A percentile compares a stretch with the other conserved stretches of the same genome.
phyloP scores from a whole-genome alignment of 1,140 invertebrate species.

The Wiebesia pumilae region DNA sequence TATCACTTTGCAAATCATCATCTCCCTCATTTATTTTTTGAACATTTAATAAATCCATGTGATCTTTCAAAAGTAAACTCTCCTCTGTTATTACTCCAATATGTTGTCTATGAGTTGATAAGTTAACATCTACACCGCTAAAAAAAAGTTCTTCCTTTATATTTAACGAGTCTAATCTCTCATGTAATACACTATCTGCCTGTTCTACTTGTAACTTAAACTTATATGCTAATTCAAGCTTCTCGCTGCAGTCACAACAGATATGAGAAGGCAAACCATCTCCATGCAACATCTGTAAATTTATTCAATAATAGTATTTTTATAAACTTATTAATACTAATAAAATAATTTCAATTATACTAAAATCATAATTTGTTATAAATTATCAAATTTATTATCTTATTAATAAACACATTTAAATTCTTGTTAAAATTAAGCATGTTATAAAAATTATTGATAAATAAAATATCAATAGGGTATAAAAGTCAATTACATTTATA shows the following conservation, averaged over 20 bases:
- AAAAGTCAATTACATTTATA: too few relatives aligned
- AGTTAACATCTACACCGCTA: slow-evolving; percentile 69
- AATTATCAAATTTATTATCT: too few relatives aligned
- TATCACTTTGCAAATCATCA: slow-evolving; percentile 46
- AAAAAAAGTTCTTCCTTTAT: slow-evolving; percentile 72
- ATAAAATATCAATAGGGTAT: too few relatives aligned
- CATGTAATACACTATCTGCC: slow-evolving; percentile 76
- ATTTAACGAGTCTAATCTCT: slow-evolving; percentile 71
- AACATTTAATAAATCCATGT: slow-evolving; percentile 65
- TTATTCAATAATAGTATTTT: slow-evolving; percentile 43
- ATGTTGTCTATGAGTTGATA: slow-evolving; percentile 61
- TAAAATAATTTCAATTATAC: too few relatives aligned
- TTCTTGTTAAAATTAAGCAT: too few relatives aligned
- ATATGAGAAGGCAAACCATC: slow-evolving; percentile 80
- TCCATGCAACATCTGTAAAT: slow-evolving; percentile 73
- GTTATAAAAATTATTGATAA: too few relatives aligned
- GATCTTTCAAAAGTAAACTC: slow-evolving; percentile 65
- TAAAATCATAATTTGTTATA: too few relatives aligned
- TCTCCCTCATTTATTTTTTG: slow-evolving; percentile 63
- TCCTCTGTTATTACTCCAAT: slow-evolving; percentile 57
- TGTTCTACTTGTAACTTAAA: slow-evolving; percentile 81
- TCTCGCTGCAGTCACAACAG: slow-evolving; percentile 78
- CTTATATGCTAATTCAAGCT: slow-evolving; percentile 78
- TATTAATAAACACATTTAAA: too few relatives aligned
- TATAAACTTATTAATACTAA: too few relatives aligned